Conservation (phyloP, 2,113 vertebrate species). For the Merops nubicus region DNA sequence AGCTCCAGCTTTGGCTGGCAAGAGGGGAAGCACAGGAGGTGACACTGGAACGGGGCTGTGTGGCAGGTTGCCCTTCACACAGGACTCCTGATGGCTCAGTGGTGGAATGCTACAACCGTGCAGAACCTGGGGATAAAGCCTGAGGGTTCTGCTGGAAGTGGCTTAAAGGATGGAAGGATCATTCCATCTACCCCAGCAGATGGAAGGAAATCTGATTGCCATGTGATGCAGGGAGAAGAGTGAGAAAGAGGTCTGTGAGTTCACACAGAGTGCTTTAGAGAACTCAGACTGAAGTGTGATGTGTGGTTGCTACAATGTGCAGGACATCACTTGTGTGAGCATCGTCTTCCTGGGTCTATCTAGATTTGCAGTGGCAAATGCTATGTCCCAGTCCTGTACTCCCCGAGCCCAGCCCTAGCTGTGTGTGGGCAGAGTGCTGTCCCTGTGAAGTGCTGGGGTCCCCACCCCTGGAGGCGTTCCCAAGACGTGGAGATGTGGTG, state of each 20-base stretch:
- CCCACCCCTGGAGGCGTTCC: too few relatives aligned
- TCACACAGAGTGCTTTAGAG: neutral
- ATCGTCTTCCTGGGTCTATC: too few relatives aligned
- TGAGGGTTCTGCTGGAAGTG: neutral
- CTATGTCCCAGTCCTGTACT: neutral
- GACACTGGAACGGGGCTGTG: rapidly evolving
- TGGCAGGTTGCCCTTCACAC: neutral
- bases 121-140: rapidly evolving
- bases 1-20: neutral
- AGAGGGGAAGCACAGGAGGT: neutral
- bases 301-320: neutral
- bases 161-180: neutral
- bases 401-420: neutral
- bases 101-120: neutral
- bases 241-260: neutral
- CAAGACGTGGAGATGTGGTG: too few relatives aligned
- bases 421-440: neutral
- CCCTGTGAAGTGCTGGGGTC: too few relatives aligned
- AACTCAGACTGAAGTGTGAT: too few relatives aligned
- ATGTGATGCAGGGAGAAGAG: neutral
- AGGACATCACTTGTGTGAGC: neutral
- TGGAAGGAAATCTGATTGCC: neutral
- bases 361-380: too few relatives aligned
- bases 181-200: neutral
- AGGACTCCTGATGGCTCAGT: rapidly evolving